Conservation (phyloP, 1,140 invertebrate species). For the Trachymyrmex septentrionalis region DNA sequence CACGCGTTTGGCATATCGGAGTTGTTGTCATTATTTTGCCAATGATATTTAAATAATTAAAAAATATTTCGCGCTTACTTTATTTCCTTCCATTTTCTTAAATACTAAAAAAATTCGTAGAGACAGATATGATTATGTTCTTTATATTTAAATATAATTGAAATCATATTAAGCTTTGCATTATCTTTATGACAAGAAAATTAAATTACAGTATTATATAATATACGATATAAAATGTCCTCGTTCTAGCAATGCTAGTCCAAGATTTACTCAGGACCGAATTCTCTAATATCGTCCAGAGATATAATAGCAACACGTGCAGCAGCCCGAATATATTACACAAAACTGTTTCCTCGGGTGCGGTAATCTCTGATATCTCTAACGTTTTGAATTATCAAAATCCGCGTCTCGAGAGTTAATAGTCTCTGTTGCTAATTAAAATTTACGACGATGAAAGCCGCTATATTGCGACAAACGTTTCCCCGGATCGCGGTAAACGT, state of each 20-base stretch:
- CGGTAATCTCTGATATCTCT: constrained; percentile 20
- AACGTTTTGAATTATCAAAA: constrained; percentile 16
- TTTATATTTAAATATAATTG: constrained; percentile 10
- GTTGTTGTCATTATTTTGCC: neutral
- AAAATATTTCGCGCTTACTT: neutral
- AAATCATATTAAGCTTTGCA: neutral
- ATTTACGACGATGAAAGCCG: neutral
- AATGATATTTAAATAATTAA: neutral
- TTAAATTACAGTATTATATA: neutral
- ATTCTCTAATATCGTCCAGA: constrained; percentile 12
- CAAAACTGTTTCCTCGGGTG: neutral
- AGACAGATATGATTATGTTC: neutral
- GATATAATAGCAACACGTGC: constrained; percentile 19
- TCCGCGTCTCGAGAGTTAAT: neutral
- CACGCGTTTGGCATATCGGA: no score
- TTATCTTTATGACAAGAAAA: neutral
- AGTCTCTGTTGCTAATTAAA: constrained; percentile 8
- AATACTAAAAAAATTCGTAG: neutral
- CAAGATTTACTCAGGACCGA: neutral
- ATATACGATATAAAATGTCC: constrained; percentile 5
- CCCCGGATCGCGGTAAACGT: neutral
- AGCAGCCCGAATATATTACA: neutral
- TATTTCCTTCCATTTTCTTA: constrained; percentile 13
- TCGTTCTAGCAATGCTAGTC: neutral
- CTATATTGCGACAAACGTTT: constrained; percentile 17